A percentile compares a stretch with the other conserved stretches of the same genome.
phyloP scores from a whole-genome alignment of 2,888 invertebrate species.

The Nemoura dubitans region DNA sequence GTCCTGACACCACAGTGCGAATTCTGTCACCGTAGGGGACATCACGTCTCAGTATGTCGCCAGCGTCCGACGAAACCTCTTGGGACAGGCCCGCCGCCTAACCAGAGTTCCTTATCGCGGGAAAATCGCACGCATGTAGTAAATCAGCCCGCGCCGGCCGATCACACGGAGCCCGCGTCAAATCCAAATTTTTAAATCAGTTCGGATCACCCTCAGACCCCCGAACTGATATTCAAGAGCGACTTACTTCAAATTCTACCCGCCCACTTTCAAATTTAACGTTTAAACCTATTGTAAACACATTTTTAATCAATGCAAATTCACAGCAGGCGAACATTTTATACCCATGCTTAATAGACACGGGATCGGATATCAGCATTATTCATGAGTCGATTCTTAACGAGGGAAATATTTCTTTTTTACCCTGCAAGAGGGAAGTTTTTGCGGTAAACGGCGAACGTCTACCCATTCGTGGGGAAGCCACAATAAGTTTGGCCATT shows the following conservation, averaged over 20 bases:
- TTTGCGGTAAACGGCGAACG: constrained; percentile 7
- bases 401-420: background rate
- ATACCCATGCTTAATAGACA: background rate
- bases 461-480: background rate
- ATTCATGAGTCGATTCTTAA: background rate
- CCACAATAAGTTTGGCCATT: constrained; percentile 5
- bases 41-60: too few relatives aligned
- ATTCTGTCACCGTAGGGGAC: too few relatives aligned
- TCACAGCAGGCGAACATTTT: background rate
- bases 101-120: background rate
- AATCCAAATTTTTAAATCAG: background rate
- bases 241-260: background rate
- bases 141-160: background rate
- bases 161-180: background rate
- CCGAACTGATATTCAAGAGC: background rate
- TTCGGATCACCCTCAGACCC: background rate
- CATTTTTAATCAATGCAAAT: background rate
- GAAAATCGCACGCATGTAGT: background rate
- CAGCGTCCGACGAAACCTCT: too few relatives aligned
- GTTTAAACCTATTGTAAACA: background rate
- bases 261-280: background rate
- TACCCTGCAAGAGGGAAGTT: background rate
- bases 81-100: background rate
- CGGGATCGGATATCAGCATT: background rate
- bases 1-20: too few relatives aligned